These are phyloP conservation scores for Thereva unica DNA, from an alignment of 2,888 invertebrate species.

Conservation along the genomic window DNA sequence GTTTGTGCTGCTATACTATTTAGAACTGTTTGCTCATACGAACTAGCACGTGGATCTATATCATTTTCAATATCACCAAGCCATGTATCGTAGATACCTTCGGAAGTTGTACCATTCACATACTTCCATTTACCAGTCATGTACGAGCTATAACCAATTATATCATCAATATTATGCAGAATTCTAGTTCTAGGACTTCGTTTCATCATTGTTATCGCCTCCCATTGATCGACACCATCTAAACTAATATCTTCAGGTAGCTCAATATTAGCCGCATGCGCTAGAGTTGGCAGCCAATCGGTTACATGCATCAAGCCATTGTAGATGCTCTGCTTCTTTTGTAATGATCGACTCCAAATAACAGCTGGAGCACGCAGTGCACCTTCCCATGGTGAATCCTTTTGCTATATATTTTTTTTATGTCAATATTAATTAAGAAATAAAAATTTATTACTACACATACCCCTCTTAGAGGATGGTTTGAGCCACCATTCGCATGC, in stretches of 20 bases:
- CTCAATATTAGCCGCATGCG: constrained; percentile 50
- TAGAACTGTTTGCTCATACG: constrained; percentile 47
- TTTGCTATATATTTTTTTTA: constrained; percentile 60
- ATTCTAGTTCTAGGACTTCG: constrained; percentile 44
- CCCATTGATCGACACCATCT: constrained; percentile 74
- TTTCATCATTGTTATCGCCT: constrained; percentile 59
- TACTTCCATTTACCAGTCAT: constrained; percentile 51
- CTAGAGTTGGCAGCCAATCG: constrained; percentile 82
- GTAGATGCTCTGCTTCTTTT: constrained; percentile 62
- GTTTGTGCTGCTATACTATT: constrained; percentile 47
- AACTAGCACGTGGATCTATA: constrained; percentile 48
- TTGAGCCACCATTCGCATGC: constrained; percentile 74
- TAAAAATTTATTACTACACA: constrained; percentile 44
- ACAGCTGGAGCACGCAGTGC: constrained; percentile 77
- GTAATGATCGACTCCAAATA: constrained; percentile 71
- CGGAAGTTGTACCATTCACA: constrained; percentile 51
- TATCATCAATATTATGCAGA: constrained; percentile 73
- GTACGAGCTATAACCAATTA: constrained; percentile 52
- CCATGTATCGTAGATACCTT: constrained; percentile 48
- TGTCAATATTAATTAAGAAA: neutral
- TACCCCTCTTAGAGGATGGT: constrained; percentile 80
- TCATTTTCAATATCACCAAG: constrained; percentile 46
- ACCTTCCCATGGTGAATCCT: constrained; percentile 84
- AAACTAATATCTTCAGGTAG: constrained; percentile 53
- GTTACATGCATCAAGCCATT: constrained; percentile 74